phyloP scores from a whole-genome alignment of 2,797 vertebrate genomes.

The Pangasius larnaudii region DNA sequence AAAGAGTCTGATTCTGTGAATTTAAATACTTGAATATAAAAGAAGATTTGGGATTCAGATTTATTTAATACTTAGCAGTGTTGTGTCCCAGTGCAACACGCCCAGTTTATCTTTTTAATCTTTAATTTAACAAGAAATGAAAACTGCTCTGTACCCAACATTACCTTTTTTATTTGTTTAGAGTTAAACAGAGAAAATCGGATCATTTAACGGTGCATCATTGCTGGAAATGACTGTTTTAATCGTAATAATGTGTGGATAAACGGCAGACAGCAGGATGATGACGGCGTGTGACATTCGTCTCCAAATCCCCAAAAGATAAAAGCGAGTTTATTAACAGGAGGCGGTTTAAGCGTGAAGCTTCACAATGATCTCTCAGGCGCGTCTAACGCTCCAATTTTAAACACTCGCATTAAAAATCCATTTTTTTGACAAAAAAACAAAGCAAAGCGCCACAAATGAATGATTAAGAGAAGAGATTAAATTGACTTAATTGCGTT shows the following conservation, averaged over 20 bases:
- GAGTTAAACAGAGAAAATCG: neutral
- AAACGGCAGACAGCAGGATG: conserved; percentile 26
- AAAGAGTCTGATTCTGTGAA: neutral
- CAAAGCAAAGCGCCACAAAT: conserved; percentile 45
- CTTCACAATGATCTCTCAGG: conserved; percentile 45
- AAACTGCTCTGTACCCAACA: neutral
- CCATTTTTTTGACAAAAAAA: conserved; percentile 47
- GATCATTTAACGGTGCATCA: conserved; percentile 1
- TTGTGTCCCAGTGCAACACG: neutral
- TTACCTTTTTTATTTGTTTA: neutral
- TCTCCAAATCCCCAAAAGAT: conserved; percentile 30
- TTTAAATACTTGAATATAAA: neutral
- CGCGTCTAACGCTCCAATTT: conserved; percentile 46
- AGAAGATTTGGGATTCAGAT: neutral
- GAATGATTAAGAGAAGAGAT: conserved; percentile 47
- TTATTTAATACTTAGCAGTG: neutral
- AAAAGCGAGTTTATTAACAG: conserved; percentile 53
- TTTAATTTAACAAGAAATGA: neutral
- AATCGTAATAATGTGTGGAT: conserved; percentile 17
- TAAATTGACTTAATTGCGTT: conserved; percentile 47
- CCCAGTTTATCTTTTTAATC: neutral
- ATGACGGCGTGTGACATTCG: conserved; percentile 46
- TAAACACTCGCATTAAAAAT: conserved; percentile 47
- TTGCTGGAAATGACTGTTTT: conserved; percentile 17
- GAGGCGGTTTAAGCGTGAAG: conserved; percentile 37